Percentiles rank a stretch among this genome's conserved stretches.
Conservation (phyloP, 2,113 vertebrate genomes). For the Isichthys henryi region DNA sequence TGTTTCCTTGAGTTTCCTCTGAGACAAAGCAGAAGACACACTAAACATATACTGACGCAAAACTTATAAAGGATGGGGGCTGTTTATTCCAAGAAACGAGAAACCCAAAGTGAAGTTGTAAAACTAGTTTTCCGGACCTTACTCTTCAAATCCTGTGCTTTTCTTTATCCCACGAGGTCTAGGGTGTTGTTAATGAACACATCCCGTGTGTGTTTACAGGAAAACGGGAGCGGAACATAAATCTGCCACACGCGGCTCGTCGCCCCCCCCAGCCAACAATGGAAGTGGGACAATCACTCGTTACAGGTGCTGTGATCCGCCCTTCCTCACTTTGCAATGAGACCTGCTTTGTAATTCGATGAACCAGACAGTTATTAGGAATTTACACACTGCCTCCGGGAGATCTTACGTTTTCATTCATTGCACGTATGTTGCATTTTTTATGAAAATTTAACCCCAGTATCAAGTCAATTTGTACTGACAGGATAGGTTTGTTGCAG, state of each 20-base stretch:
- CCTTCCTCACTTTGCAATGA: neutral
- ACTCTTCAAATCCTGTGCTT: conserved; percentile 10
- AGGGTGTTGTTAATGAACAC: conserved; percentile 24
- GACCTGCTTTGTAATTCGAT: neutral
- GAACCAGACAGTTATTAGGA: neutral
- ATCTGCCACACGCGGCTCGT: neutral
- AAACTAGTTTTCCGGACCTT: neutral
- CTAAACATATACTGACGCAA: neutral
- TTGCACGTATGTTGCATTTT: neutral
- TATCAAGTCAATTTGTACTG: neutral
- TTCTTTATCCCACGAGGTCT: neutral
- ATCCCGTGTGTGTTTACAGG: conserved; percentile 18
- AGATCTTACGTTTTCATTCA: neutral
- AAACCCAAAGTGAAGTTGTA: conserved; percentile 27
- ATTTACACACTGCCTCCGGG: neutral
- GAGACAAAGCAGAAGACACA: neutral
- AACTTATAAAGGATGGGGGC: conserved; percentile 31
- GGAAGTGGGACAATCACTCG: neutral
- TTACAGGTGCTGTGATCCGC: neutral
- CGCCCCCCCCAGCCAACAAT: neutral
- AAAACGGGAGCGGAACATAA: conserved; percentile 9
- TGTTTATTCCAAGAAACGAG: conserved; percentile 42
- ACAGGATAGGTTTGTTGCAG: neutral
- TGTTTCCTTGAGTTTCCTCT: neutral
- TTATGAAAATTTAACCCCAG: neutral